phyloP scores from a whole-genome alignment of 2,888 invertebrate genomes.

The Caenorhabditis sulstoni region DNA sequence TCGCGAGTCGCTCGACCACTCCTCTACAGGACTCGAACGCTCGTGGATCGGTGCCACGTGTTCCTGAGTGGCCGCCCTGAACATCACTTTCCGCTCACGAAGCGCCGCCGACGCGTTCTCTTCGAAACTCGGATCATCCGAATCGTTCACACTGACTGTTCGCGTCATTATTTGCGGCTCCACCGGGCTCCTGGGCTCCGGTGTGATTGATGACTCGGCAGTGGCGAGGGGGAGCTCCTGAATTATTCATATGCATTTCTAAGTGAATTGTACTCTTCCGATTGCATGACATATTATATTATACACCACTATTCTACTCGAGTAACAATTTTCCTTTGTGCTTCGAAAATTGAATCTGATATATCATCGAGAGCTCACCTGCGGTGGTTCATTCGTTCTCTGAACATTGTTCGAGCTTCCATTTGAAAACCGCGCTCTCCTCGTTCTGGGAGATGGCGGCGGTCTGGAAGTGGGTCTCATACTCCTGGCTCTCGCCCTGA shows the following conservation, averaged over 20 bases:
- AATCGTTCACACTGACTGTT: slow-evolving; percentile 60
- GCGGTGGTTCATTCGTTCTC: slow-evolving; percentile 20
- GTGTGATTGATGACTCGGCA: slow-evolving; percentile 38
- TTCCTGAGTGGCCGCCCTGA: slow-evolving; percentile 59
- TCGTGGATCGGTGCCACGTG: slow-evolving; percentile 63
- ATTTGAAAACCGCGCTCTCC: slow-evolving; percentile 54
- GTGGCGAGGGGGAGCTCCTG: slow-evolving; percentile 17
- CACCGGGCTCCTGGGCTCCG: slow-evolving; percentile 16
- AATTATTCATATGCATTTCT: too few relatives aligned
- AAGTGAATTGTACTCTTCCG: too few relatives aligned
- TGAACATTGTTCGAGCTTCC: slow-evolving; percentile 34
- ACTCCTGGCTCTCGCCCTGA: slow-evolving; percentile 61
- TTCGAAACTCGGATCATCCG: slow-evolving; percentile 49
- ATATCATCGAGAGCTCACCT: too few relatives aligned
- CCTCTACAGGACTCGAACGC: slow-evolving; percentile 68
- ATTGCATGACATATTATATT: too few relatives aligned
- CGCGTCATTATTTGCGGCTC: slow-evolving; percentile 38
- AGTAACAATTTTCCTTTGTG: too few relatives aligned
- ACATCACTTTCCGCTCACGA: slow-evolving; percentile 63
- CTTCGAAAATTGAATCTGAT: too few relatives aligned
- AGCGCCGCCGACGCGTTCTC: slow-evolving; percentile 38
- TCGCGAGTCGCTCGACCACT: slow-evolving; percentile 71
- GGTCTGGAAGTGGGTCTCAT: slow-evolving; percentile 68
- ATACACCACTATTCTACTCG: too few relatives aligned
- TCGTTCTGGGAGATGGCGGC: slow-evolving; percentile 56